Base-by-base conservation (phyloP, 2,888 invertebrate genomes). In the Torymus texanus region DNA sequence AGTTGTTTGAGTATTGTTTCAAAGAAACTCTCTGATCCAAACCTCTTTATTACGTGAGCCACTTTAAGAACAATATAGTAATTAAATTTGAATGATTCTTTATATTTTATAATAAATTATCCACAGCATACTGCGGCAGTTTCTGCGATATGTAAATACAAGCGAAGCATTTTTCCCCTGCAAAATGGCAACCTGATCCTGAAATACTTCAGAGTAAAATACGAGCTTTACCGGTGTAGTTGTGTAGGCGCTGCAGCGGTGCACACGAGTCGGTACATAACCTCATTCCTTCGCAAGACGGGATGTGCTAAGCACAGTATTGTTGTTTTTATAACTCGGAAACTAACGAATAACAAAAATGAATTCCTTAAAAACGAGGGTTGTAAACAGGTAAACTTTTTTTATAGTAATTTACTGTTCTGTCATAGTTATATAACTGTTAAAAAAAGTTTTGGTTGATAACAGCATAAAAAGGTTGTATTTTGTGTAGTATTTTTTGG, bases 331-430 rank as follows among this genome's bases (percentile, higher is more conserved):
- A 65, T 61, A n/a, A 53, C 41, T 74, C 53, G 14, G 0, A 14
- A 72, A 67, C 13, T 67, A 58, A 41, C 21, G 41, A 63, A n/a
- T 55, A 50, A 68, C 21, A 29, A 78, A 79, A 71, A 85, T 85
- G 85, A 85, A 85, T 84, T 84, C 83, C 4, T 80, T 85, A 62
- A 79, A 81, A 51, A 79, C 82, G 14, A 76, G 80, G 16, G 77
- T 84, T 29, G 70, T 72, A 61, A 79, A 82, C 53, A 83, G 83
- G 85, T 84, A 75, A 66, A 13, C 0, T 24, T 68, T 76, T 29
- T 53, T 12, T 16, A 24, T 56, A 51, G 24, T 53, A 41, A 53
- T 68, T 51, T 16, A 41, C 41, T 0, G 41, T 8, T 41, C 8
- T 41, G 41, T 41, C 41, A 41, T 8, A 41, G 41, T 41, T 41